A percentile compares a stretch with the other conserved stretches of the same genome.
Conservation (phyloP, 2,113 vertebrate genomes). For the Callionymus lyra region DNA sequence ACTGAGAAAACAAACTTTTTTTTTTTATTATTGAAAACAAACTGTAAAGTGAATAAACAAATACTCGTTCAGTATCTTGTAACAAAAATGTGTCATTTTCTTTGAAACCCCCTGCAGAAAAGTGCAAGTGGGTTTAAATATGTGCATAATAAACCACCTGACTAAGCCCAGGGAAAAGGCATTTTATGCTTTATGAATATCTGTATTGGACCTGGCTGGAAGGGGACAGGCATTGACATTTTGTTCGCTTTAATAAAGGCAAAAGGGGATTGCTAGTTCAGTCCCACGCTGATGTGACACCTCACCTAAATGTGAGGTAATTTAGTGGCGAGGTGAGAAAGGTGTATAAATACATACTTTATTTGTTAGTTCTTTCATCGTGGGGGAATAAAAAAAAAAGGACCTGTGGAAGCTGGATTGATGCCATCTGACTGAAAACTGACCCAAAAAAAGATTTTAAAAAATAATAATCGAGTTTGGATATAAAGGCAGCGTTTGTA, state of each 20-base stretch:
- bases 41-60: too few relatives aligned
- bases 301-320: too few relatives aligned
- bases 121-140: slow-evolving; percentile 42
- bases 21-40: too few relatives aligned
- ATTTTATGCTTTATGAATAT: slow-evolving; percentile 49
- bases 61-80: too few relatives aligned
- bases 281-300: not conserved
- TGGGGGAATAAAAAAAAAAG: not conserved
- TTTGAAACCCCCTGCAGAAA: slow-evolving; percentile 36
- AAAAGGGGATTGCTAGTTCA: slow-evolving; percentile 12
- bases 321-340: not conserved
- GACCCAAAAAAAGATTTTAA: slow-evolving; percentile 9
- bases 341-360: slow-evolving; percentile 24
- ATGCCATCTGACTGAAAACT: slow-evolving; percentile 17
- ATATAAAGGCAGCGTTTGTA: slow-evolving; percentile 31
- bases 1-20: too few relatives aligned
- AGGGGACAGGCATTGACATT: slow-evolving; percentile 20
- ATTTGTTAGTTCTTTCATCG: not conserved
- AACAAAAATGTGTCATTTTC: slow-evolving; percentile 32
- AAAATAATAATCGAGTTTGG: slow-evolving; percentile 15
- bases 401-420: not conserved
- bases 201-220: slow-evolving; percentile 15
- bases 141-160: slow-evolving; percentile 46
- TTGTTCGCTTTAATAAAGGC: slow-evolving; percentile 22
- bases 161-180: slow-evolving; percentile 26